Evolutionary conservation across 2,888 invertebrate genomes (phyloP), one percentile per base, ranked within the genome.

Genomic region (Diloba caeruleocephala): DNA sequence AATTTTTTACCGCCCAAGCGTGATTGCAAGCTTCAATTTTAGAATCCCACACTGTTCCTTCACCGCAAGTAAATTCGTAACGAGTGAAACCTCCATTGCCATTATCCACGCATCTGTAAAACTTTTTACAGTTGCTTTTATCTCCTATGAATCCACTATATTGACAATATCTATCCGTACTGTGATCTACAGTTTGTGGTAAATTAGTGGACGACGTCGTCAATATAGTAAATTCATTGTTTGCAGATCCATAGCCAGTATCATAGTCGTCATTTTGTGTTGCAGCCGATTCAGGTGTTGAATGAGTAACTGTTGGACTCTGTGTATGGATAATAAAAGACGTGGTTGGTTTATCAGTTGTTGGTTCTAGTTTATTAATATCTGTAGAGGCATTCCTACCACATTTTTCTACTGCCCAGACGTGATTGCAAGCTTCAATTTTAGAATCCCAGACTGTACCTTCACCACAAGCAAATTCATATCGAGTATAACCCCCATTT

Each of bases 1-100:
- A n/a, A n/a, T n/a, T n/a, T n/a, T n/a, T n/a, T n/a, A n/a, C n/a
- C n/a, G n/a, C n/a, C n/a, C n/a, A n/a, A n/a, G n/a, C 93, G 78
- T 97, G 94, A 83, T 97, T 96, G 79, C 97, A 97, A 38, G 95
- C 94, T 78, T 95, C 90, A 52, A 95, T 87, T 42, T 93, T 88
- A 50, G 95, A 94, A 86, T 97, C 96, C 97, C 97, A 97, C 23
- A 96, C 95, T 3, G 97, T 97, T 39, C 96, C 97, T 45, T 95
- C 94, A 2, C 95, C 96, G 82, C 97, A 97, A 9, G 89, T 89
- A 81, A 96, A 97, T 58, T 96, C 95, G 78, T 96, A 96, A 84
- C 94, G 95, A 36, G 88, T 95, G 71, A 91, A 96, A 2, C 92
- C 92, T 54, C 94, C 94, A 19, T 93, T 87, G 0, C 94, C 95